phyloP scores from a whole-genome alignment of 2,797 vertebrate species.

The Silurus aristotelis region DNA sequence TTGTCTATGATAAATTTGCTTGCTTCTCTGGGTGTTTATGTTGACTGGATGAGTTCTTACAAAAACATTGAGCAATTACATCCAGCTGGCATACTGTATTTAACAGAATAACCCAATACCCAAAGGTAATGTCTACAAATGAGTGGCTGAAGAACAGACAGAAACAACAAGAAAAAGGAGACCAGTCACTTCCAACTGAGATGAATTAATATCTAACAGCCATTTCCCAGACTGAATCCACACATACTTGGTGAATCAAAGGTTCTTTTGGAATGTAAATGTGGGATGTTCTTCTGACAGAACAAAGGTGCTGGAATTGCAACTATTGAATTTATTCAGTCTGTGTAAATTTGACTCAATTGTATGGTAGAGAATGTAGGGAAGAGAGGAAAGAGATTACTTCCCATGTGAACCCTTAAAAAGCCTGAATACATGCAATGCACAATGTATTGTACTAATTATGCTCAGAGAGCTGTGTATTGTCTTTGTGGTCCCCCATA shows the following conservation, averaged over 20 bases:
- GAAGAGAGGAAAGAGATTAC: slow-evolving; percentile 45
- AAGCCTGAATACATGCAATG: slow-evolving; percentile 66
- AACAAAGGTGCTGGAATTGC: slow-evolving; percentile 68
- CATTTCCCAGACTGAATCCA: slow-evolving; percentile 54
- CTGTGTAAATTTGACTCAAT: slow-evolving; percentile 60
- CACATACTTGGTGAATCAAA: slow-evolving; percentile 63
- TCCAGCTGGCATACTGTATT: background rate
- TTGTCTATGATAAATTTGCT: background rate
- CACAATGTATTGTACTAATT: slow-evolving; percentile 70
- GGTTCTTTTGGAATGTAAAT: slow-evolving; percentile 69
- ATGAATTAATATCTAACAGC: slow-evolving; percentile 58
- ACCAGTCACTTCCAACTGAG: slow-evolving; percentile 30
- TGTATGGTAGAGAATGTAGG: slow-evolving; percentile 26
- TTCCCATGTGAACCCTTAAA: slow-evolving; percentile 55
- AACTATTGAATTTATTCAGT: slow-evolving; percentile 66
- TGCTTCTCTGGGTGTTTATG: background rate
- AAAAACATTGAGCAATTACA: background rate
- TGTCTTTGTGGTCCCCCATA: slow-evolving; percentile 69
- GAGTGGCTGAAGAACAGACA: slow-evolving; percentile 45
- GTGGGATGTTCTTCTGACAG: slow-evolving; percentile 53
- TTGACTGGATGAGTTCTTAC: background rate
- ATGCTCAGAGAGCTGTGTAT: slow-evolving; percentile 66
- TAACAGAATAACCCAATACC: background rate
- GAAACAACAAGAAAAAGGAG: slow-evolving; percentile 17
- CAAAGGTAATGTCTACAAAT: background rate